A percentile compares a stretch with the other conserved stretches of the same genome.
phyloP scores from a whole-genome alignment of 2,113 vertebrate genomes.

The Gallinago jamesoni region DNA sequence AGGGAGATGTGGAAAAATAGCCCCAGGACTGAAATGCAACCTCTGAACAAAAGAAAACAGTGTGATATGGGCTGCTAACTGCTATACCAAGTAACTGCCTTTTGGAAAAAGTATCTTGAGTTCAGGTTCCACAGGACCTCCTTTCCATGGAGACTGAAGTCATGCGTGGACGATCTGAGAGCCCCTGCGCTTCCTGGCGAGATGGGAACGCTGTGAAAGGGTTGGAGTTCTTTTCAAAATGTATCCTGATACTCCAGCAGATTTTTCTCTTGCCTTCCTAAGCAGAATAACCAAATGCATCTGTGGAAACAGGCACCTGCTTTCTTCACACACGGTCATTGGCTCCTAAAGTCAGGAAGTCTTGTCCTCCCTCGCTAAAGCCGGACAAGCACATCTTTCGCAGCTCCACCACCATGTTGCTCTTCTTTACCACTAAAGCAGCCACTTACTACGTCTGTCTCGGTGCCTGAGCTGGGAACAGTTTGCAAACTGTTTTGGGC shows the following conservation, averaged over 20 bases:
- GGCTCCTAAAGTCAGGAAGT: background rate
- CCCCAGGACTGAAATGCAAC: too few species aligned
- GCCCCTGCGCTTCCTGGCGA: accelerated
- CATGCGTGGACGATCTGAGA: accelerated
- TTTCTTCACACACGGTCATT: accelerated
- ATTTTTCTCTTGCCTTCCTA: background rate
- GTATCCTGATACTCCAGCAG: too few species aligned
- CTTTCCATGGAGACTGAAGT: accelerated
- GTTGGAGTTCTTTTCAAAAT: background rate
- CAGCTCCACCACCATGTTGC: background rate
- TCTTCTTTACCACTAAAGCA: background rate
- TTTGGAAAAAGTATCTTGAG: background rate
- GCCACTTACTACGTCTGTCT: accelerated
- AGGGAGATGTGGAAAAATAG: background rate
- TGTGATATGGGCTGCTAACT: accelerated
- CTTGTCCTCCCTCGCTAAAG: background rate
- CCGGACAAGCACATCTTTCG: background rate
- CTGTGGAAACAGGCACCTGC: background rate
- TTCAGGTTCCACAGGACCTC: background rate
- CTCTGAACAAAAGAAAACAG: background rate
- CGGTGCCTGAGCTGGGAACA: background rate
- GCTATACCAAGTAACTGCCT: accelerated
- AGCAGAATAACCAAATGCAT: background rate
- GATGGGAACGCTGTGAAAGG: accelerated
- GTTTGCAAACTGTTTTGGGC: background rate